phyloP scores from a whole-genome alignment of 2,797 vertebrate species.

The Gobio occitaniae region DNA sequence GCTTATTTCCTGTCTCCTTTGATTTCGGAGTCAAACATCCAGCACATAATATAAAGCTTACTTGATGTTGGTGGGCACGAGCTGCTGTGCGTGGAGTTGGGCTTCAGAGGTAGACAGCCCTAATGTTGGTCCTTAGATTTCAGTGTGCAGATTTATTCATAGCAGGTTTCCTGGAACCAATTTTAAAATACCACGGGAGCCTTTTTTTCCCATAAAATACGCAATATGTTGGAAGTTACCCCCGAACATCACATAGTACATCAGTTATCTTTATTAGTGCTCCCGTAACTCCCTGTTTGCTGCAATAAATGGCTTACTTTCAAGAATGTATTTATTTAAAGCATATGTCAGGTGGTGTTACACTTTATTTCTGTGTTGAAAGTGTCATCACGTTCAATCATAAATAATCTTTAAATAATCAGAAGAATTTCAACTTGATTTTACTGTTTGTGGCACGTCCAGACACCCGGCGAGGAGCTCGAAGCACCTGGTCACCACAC shows the following conservation, averaged over 20 bases:
- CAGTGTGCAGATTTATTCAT: conserved; percentile 53
- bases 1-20: conserved; percentile 63
- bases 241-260: conserved; percentile 12
- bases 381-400: background rate
- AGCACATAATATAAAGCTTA: conserved; percentile 59
- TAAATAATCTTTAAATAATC: conserved; percentile 20
- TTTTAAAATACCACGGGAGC: conserved; percentile 73
- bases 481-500: conserved; percentile 61
- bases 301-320: background rate
- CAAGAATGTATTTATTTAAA: background rate
- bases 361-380: conserved; percentile 11
- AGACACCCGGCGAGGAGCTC: conserved; percentile 26
- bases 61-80: conserved; percentile 52
- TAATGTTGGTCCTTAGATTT: conserved; percentile 50
- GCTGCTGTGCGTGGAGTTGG: conserved; percentile 36
- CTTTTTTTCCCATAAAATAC: conserved; percentile 70
- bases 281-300: conserved; percentile 16
- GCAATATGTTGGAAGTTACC: conserved; percentile 56
- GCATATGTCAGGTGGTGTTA: conserved; percentile 19
- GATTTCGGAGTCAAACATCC: conserved; percentile 41
- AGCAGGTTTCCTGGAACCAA: conserved; percentile 77
- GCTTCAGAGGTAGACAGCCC: conserved; percentile 17
- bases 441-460: conserved; percentile 10
- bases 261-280: conserved; percentile 39
- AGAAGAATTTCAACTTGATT: conserved; percentile 25